phyloP scores from a whole-genome alignment of 2,888 invertebrate genomes.

The Pecten maximus region DNA sequence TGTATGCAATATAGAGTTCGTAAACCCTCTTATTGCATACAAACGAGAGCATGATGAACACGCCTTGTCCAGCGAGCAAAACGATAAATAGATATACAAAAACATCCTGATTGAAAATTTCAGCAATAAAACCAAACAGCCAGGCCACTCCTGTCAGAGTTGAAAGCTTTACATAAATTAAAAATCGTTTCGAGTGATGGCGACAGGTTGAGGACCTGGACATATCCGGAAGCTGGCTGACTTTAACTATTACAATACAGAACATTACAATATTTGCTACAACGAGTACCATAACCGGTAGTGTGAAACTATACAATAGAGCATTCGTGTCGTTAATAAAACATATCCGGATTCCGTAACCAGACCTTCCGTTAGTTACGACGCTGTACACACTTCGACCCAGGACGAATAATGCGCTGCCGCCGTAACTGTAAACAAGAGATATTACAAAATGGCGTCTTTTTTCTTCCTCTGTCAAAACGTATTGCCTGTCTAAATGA shows the following conservation, averaged over 20 bases:
- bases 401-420: slow-evolving; percentile 37
- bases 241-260: slow-evolving; percentile 46
- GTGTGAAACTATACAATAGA: slow-evolving; percentile 51
- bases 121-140: slow-evolving; percentile 55
- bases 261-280: slow-evolving; percentile 55
- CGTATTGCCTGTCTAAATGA: slow-evolving; percentile 42
- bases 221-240: slow-evolving; percentile 48
- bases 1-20: slow-evolving; percentile 53
- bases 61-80: slow-evolving; percentile 56
- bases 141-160: slow-evolving; percentile 56
- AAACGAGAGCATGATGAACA: slow-evolving; percentile 60
- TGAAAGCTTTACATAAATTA: slow-evolving; percentile 55
- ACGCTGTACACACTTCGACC: slow-evolving; percentile 19
- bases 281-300: slow-evolving; percentile 51
- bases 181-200: slow-evolving; percentile 51
- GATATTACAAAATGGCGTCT: slow-evolving; percentile 38
- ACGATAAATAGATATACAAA: slow-evolving; percentile 55
- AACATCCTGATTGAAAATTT: slow-evolving; percentile 42
- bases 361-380: slow-evolving; percentile 36
- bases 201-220: slow-evolving; percentile 34
- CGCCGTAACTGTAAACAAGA: slow-evolving; percentile 22
- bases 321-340: slow-evolving; percentile 46
- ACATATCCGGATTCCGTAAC: slow-evolving; percentile 54
- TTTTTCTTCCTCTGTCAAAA: slow-evolving; percentile 5
- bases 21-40: slow-evolving; percentile 52